Base-by-base conservation (phyloP, 2,888 invertebrate genomes). In the Tillus elongatus region DNA sequence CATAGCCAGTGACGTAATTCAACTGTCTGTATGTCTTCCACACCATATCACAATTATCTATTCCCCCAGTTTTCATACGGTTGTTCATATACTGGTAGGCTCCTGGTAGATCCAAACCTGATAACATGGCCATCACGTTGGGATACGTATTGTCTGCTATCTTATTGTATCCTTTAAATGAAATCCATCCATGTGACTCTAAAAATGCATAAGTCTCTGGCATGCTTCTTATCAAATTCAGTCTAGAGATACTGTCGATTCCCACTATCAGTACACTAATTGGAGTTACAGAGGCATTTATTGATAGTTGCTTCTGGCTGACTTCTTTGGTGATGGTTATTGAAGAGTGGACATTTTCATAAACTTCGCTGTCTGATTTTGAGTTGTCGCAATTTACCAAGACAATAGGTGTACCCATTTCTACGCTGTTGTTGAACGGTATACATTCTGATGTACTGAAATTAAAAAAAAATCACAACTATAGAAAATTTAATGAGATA, bases 71-170 rank as follows among this genome's bases (percentile, higher is more conserved):
- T 14, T 56, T 56, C 45, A 42, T 72, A 9, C 74, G 72, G 15
- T 69, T 61, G 46, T 74, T 73, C 31, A 69, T 58, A 1, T n/a
- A n/a, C 1, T 60, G 50, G 33, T 73, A 67, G 9, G 76, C 66
- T 10, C 68, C 51, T 1, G 58, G 56, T 54, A 45, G 46, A 36
- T 58, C 56, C 29, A 39, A 37, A 36, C 90, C 91, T 1, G 82
- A 79, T 10, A 86, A 68, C 30, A 84, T 71, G 0, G 90, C 86
- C 74, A 90, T 82, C 29, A 92, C 61, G 63, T 93, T 93, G 0
- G 91, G 88, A 54, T 85, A 87, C 0, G 90, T 91, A 54, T 92
- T 91, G 55, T 91, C 91, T 3, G 79, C 88, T 49, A 85, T 75
- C 74, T 85, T 73, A 47, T 72, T 73, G 45, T 61, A 61, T 2